Evolutionary conservation across 2,888 invertebrate species (phyloP), one percentile per base, ranked within the genome.

Genomic region (Cotesia congregata): DNA sequence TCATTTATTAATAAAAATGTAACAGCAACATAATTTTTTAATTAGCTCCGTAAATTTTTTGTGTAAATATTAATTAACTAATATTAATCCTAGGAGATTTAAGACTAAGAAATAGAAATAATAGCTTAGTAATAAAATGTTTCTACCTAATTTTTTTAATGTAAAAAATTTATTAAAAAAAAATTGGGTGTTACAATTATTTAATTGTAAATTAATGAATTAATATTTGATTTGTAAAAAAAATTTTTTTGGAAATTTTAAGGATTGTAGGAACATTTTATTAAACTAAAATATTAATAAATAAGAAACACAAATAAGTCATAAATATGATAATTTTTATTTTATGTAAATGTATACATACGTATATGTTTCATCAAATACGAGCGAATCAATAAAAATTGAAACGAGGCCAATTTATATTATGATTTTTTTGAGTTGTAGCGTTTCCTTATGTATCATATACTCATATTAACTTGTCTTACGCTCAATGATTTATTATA

Each of bases 281-380:
- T 80, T 79, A 67, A 59, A 71, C 40, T 41, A 73, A 77, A 79
- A 78, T 59, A 67, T 76, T 78, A 20, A 70, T 38, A 79, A 71
- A 64, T 9, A 50, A 9, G 50, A 50, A 50, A 50, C 50, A 50
- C 50, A 50, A 50, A 50, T 50, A 12, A 50, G 50, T 50, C 50
- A 50, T 50, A 80, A 78, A 82, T 80, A 80, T 81, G 79, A 80
- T 84, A 77, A 81, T 81, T 85, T 77, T 83, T 83, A 82, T 30
- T 82, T 84, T 80, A 82, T 83, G 82, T 81, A 82, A 82, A 83
- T 77, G 80, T 82, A 83, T 78, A 80, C 79, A 82, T 80, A 83
- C 79, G 81, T 80, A 81, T 80, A 80, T 77, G 77, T 82, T 81
- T 82, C 75, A 78, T 82, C 80, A 80, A 82, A 83, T 82, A 80